Base-by-base conservation (phyloP, 92 coral and sea anemone species). In the Plumapathes pennacea region DNA sequence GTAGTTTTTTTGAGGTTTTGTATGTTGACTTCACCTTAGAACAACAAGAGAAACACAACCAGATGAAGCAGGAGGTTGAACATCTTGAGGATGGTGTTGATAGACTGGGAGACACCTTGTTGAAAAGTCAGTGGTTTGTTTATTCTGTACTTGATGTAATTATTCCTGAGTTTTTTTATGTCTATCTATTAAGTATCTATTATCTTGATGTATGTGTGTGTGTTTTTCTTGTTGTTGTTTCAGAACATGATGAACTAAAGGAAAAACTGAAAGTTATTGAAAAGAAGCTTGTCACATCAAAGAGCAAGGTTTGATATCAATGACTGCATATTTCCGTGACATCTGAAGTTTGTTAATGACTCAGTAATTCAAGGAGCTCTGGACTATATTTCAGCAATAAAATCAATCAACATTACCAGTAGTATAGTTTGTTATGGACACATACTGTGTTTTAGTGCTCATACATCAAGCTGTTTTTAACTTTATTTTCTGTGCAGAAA, bases 281-380 rank as follows among this genome's bases (percentile, higher is more conserved):
- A 56, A 47, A 62, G 38, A 86, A 63, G 32, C 79, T 86, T 19
- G 54, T 57, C 9, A 32, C 80, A 30, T 50, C 71, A 42, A 77
- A 77, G 44, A 69, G 48, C 6, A 82, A 86, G 85, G 95, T 77
- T 59, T 27, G n/a, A n/a, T n/a, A n/a, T n/a, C n/a, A n/a, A n/a
- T n/a, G n/a, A n/a, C n/a, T n/a, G n/a, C n/a, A n/a, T n/a, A n/a
- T n/a, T n/a, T n/a, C n/a, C n/a, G n/a, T n/a, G n/a, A n/a, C n/a
- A n/a, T n/a, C n/a, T n/a, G n/a, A n/a, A n/a, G n/a, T n/a, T n/a
- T n/a, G n/a, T n/a, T n/a, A n/a, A n/a, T n/a, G n/a, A n/a, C n/a
- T n/a, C n/a, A n/a, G n/a, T n/a, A n/a, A n/a, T n/a, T n/a, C n/a
- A n/a, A n/a, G n/a, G n/a, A n/a, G n/a, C n/a, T n/a, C n/a, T n/a